Evolutionary conservation across 2,797 vertebrate species (phyloP), one percentile per base, ranked within the genome.

Genomic region (Avahi laniger): DNA sequence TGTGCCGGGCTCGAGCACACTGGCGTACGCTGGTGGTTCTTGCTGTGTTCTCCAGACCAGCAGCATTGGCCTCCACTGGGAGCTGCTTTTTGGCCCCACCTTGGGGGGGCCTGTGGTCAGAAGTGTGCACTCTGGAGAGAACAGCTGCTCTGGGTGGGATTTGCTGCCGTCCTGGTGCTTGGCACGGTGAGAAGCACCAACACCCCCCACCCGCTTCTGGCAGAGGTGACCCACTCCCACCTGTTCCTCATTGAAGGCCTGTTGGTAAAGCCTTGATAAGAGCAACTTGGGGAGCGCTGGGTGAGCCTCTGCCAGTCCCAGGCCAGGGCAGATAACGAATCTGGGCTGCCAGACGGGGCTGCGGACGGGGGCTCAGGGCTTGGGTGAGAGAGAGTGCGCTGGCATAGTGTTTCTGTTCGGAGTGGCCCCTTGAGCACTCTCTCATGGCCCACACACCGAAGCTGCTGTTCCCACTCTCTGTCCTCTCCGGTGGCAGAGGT

Each of bases 121-220:
- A 67, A 67, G 33, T 67, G 17, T 35, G 54, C 22, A 3, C 54
- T 26, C 22, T 57, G 54, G 54, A 1, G 3, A 9, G 9, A 26
- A 57, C 22, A 57, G 54, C 54, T 57, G n/a, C n/a, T 2, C n/a
- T 67, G 8, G 65, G 17, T 35, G 4, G 65, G n/a, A 4, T 35
- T 18, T 67, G 17, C 65, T 57, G 54, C 54, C 22, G 1, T 26
- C 54, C 22, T 54, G 54, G 54, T 57, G 54, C 54, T 22, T 24
- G 54, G 54, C 54, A 57, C 22, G 3, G 54, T 10, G 54, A 57
- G 54, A 57, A 57, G 24, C 54, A 26, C 54, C 54, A 20, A 9
- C 4, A 22, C n/a, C 9, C 15, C 18, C 65, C 8, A 2, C 4
- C n/a, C n/a, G 18, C n/a, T 35, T 18, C 0, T 4, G 65, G n/a